phyloP scores from a whole-genome alignment of 1,140 invertebrate species.

The Drosophila oshimai region DNA sequence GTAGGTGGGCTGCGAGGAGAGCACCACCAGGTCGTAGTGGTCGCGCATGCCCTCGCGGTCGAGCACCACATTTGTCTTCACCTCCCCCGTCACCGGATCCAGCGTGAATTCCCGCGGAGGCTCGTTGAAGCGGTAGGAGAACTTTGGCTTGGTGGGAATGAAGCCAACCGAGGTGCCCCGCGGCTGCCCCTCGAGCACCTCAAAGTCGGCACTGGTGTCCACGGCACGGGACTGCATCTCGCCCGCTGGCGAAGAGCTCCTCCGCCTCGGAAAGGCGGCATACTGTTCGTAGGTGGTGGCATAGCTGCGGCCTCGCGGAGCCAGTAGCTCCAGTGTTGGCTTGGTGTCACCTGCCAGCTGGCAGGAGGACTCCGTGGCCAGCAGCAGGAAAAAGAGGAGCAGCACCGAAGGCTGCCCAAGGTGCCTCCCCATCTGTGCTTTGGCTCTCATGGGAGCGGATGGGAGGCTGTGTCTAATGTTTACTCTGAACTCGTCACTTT shows the following conservation, averaged over 20 bases:
- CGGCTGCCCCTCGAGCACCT: conserved; percentile 92
- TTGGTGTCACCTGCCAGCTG: conserved; percentile 7
- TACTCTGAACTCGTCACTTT: background rate
- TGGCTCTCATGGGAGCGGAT: conserved; percentile 3
- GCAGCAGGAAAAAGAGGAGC: conserved; percentile 32
- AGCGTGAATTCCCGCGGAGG: conserved; percentile 91
- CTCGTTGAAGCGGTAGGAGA: conserved; percentile 96
- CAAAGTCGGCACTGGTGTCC: conserved; percentile 92
- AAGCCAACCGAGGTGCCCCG: conserved; percentile 91
- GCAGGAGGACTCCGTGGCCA: conserved; percentile 6
- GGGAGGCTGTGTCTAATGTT: conserved; percentile 7
- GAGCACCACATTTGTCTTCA: conserved; percentile 90
- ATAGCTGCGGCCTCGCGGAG: conserved; percentile 63
- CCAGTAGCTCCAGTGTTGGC: conserved; percentile 28
- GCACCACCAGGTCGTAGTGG: conserved; percentile 93
- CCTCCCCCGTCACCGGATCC: conserved; percentile 91
- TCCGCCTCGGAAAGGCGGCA: conserved; percentile 69
- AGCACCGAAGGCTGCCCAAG: conserved; percentile 2
- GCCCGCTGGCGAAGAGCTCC: conserved; percentile 77
- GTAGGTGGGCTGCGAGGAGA: conserved; percentile 96
- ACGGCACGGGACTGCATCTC: conserved; percentile 94
- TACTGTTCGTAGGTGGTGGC: conserved; percentile 74
- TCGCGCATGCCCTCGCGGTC: conserved; percentile 92
- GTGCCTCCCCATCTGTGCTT: conserved; percentile 19
- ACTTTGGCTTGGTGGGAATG: conserved; percentile 93